phyloP scores from a whole-genome alignment of 2,888 invertebrate genomes.

The Argyresthia goedartella region DNA sequence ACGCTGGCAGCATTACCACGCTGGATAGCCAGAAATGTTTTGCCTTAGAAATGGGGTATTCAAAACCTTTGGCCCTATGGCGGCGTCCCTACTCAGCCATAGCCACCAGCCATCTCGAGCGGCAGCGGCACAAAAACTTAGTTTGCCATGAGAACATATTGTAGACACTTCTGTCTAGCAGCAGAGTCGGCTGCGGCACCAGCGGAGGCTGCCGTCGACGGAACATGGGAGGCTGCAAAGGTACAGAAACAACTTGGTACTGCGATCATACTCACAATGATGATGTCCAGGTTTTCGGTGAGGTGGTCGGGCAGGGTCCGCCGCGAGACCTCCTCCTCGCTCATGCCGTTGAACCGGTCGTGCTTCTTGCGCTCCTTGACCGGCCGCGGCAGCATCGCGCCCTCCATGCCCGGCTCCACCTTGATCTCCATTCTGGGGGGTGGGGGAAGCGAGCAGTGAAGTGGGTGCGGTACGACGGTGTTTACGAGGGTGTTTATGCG shows the following conservation, averaged over 20 bases:
- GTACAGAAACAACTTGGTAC: neutral
- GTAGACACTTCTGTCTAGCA: too few species aligned
- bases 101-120: too few species aligned
- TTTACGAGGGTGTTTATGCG: neutral
- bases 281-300: slow-evolving; percentile 93
- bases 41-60: too few species aligned
- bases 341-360: slow-evolving; percentile 96
- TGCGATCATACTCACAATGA: slow-evolving; percentile 91
- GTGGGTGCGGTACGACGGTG: neutral
- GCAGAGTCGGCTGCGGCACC: too few species aligned
- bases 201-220: too few species aligned
- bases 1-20: too few species aligned
- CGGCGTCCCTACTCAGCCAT: too few species aligned
- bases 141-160: too few species aligned
- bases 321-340: slow-evolving; percentile 95
- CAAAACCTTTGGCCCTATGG: too few species aligned
- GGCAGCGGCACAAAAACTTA: too few species aligned
- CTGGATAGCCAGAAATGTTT: too few species aligned
- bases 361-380: slow-evolving; percentile 93
- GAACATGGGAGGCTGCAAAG: too few species aligned
- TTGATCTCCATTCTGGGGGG: slow-evolving; percentile 62
- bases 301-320: slow-evolving; percentile 96
- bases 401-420: slow-evolving; percentile 65
- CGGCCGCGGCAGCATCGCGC: slow-evolving; percentile 65
- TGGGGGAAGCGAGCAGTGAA: neutral